A percentile compares a stretch with the other conserved stretches of the same genome.
phyloP scores from a whole-genome alignment of 2,113 vertebrate genomes.

The Ceyx margarethae region DNA sequence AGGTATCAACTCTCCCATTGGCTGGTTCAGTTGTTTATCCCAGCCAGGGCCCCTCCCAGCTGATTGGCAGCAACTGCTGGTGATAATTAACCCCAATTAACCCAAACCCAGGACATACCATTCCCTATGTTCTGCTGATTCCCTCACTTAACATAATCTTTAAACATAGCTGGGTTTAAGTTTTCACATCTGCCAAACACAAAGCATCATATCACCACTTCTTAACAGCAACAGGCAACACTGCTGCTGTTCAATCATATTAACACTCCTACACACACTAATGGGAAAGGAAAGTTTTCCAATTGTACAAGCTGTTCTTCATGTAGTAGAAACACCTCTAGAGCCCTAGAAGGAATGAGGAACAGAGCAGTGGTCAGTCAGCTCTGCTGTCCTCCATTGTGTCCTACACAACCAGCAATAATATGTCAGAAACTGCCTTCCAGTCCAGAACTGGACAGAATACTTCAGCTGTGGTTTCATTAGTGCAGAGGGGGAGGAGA shows the following conservation, averaged over 20 bases:
- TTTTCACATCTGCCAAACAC: background rate
- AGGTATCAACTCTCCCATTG: too few relatives aligned
- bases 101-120: background rate
- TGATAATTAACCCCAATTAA: too few relatives aligned
- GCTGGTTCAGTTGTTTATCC: too few relatives aligned
- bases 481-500: too few relatives aligned
- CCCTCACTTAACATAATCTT: background rate
- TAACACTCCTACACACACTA: background rate
- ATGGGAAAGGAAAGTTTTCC: background rate
- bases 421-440: background rate
- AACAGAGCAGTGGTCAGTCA: background rate
- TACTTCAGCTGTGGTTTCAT: too few relatives aligned
- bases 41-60: too few relatives aligned
- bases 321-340: background rate
- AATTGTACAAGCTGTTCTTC: background rate
- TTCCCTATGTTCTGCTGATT: background rate
- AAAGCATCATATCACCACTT: background rate
- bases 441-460: background rate
- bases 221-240: background rate
- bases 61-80: too few relatives aligned
- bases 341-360: background rate
- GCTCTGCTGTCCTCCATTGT: background rate
- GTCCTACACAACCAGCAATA: background rate
- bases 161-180: background rate
- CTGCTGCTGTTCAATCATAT: background rate